These are phyloP conservation scores for Gymnoscopelus braueri DNA, from an alignment of 2,797 vertebrate genomes.

Conservation along the genomic window DNA sequence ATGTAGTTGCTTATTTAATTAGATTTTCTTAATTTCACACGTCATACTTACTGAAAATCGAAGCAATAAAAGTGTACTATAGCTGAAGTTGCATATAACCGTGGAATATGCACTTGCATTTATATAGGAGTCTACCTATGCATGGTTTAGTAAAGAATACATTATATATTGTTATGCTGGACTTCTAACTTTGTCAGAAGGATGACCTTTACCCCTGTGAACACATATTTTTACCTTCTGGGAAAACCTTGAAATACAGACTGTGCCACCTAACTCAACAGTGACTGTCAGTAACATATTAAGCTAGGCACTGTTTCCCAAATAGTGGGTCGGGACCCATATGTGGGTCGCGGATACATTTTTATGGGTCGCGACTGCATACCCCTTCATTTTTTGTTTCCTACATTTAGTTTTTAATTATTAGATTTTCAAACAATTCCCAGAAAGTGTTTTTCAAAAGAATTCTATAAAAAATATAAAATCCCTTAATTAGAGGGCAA, in stretches of 20 bases:
- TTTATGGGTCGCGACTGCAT: no score
- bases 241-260: constrained; percentile 58
- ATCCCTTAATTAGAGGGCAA: no score
- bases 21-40: not conserved
- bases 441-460: no score
- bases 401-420: no score
- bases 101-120: constrained; percentile 13
- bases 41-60: not conserved
- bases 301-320: constrained; percentile 49
- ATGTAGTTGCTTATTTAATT: not conserved
- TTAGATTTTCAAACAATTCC: no score
- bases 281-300: constrained; percentile 67
- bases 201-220: constrained; percentile 53
- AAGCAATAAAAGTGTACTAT: not conserved
- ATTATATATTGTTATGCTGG: constrained; percentile 30
- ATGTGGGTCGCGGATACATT: no score
- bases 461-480: no score
- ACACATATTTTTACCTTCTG: constrained; percentile 45
- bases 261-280: constrained; percentile 67
- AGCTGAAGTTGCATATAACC: constrained; percentile 9
- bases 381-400: no score
- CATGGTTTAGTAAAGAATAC: constrained; percentile 26
- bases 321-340: no score
- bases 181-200: constrained; percentile 36
- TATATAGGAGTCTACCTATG: constrained; percentile 10